Evolutionary conservation across 2,888 invertebrate species (phyloP).

Genomic region (Microctonus hyperodae): DNA sequence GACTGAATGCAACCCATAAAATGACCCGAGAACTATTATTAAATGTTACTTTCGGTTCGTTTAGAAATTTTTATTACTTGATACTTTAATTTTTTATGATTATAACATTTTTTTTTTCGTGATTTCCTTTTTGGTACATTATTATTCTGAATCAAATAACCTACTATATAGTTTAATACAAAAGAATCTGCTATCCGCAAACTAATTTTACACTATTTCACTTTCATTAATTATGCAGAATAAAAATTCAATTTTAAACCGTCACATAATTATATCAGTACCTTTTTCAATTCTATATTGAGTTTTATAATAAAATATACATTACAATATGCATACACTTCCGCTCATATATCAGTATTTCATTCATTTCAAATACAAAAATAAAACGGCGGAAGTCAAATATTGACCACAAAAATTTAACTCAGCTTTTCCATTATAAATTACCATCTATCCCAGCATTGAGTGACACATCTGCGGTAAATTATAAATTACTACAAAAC

Average conservation of each 20-base stretch:
- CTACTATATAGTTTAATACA: neutral
- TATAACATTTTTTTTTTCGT: neutral
- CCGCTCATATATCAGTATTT: no score
- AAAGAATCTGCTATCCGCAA: neutral
- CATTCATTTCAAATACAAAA: no score
- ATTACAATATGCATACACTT: no score
- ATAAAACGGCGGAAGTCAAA: neutral
- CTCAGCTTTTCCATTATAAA: neutral
- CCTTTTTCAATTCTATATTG: no score
- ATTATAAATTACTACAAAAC: neutral
- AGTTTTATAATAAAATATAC: no score
- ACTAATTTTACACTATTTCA: neutral
- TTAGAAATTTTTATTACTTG: constrained; percentile 19
- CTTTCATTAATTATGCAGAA: no score
- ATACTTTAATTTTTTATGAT: neutral
- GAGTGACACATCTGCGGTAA: neutral
- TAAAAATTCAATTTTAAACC: no score
- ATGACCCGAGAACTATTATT: constrained; percentile 47
- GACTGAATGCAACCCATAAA: constrained; percentile 45
- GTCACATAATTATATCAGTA: no score
- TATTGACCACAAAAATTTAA: neutral
- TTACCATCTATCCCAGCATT: neutral
- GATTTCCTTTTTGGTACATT: neutral
- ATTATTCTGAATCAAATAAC: neutral
- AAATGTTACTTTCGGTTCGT: constrained; percentile 32